phyloP scores from a whole-genome alignment of 2,113 vertebrate species.

The Pomatorhinus ruficollis region DNA sequence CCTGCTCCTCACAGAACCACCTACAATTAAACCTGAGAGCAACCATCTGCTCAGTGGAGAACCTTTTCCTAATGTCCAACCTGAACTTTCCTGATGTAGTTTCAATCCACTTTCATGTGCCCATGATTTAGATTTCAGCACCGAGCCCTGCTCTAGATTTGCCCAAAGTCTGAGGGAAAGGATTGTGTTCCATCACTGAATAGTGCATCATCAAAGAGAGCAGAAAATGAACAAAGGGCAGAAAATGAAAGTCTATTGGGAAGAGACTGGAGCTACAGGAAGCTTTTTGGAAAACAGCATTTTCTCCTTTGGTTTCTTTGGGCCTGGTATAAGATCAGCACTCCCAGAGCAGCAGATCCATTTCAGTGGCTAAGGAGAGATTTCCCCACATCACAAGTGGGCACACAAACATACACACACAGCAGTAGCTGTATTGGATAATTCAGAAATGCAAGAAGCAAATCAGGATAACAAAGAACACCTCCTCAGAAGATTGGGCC shows the following conservation, averaged over 20 bases:
- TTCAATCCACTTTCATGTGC: neutral
- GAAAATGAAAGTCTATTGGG: neutral
- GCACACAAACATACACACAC: neutral
- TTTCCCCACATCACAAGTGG: neutral
- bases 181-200: neutral
- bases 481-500: neutral
- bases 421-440: neutral
- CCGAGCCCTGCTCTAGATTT: neutral
- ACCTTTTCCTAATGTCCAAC: neutral
- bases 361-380: neutral
- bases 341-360: neutral
- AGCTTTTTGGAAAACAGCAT: neutral
- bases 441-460: neutral
- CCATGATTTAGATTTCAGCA: neutral
- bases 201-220: neutral
- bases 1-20: neutral
- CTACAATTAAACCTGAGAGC: neutral
- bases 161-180: neutral
- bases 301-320: neutral
- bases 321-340: neutral
- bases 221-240: neutral
- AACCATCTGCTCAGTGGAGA: neutral
- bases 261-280: neutral
- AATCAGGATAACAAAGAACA: neutral
- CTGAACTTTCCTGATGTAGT: neutral